Percentiles rank a stretch among this genome's conserved stretches.
Conservation (phyloP, 2,888 invertebrate genomes). For the Lottia gigantea region DNA sequence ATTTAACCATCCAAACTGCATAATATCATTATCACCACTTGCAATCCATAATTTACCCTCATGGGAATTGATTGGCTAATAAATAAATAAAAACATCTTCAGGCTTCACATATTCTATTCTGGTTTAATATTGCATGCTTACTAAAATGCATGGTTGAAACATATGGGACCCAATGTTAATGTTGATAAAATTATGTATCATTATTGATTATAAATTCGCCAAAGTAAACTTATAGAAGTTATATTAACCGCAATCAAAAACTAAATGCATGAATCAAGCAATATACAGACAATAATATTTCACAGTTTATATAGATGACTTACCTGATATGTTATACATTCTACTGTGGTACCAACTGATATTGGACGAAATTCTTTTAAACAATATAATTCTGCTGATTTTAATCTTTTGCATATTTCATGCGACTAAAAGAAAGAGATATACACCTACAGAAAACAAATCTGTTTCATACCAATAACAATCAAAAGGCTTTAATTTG, state of each 20-base stretch:
- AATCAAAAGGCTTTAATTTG: not conserved
- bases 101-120: too few relatives aligned
- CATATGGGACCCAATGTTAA: too few relatives aligned
- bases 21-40: slow-evolving; percentile 56
- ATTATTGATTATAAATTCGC: too few relatives aligned
- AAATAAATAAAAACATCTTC: not conserved
- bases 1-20: slow-evolving; percentile 54
- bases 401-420: slow-evolving; percentile 39
- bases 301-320: not conserved
- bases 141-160: too few relatives aligned
- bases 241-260: too few relatives aligned
- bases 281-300: too few relatives aligned
- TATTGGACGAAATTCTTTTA: slow-evolving; percentile 47
- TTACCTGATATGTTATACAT: slow-evolving; percentile 56
- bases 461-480: too few relatives aligned
- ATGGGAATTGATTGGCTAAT: slow-evolving; percentile 28
- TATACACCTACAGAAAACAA: too few relatives aligned
- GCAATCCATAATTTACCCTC: slow-evolving; percentile 55
- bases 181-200: too few relatives aligned
- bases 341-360: slow-evolving; percentile 56
- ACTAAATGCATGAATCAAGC: too few relatives aligned
- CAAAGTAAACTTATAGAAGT: too few relatives aligned
- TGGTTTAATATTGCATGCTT: too few relatives aligned
- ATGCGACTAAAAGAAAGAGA: slow-evolving; percentile 39
- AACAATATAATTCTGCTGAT: slow-evolving; percentile 48